Base-by-base conservation (phyloP, 2,888 invertebrate genomes). In the Epinotia bilunana region DNA sequence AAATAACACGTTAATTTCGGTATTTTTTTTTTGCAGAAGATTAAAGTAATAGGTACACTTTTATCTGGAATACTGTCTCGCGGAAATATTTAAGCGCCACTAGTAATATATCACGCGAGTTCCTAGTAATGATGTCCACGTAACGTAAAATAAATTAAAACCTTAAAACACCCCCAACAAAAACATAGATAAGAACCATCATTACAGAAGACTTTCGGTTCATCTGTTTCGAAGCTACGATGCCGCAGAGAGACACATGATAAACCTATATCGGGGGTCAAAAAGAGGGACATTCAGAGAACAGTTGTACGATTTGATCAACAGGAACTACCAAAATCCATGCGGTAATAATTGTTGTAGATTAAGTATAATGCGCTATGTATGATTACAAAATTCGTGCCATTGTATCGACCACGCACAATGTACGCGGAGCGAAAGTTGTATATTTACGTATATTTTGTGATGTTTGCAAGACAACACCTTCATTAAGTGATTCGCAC, bases 381-480 rank as follows among this genome's bases (percentile, higher is more conserved):
- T 81, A 83, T 81, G 79, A 84, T 84, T 89, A 91, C 90, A 91
- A 92, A 91, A 88, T 87, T 89, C 84, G 92, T 93, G 92, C 92
- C 92, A 92, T 93, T 89, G 86, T 85, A 84, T 86, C 86, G 84
- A 86, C 85, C 79, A 82, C 84, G 88, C 88, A 87, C 86, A 82
- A 80, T 84, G 80, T 86, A 83, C 80, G 81, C 78, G 80, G 74
- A 77, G 73, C 58, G 76, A 74, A 78, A 78, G 72, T 53, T 77
- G 65, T 76, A 76, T 77, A 74, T 76, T 70, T 69, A 76, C 67
- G 61, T 74, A 77, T 76, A 73, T 62, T 68, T 58, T 73, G 70
- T 76, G 70, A 70, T 73, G 76, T 73, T 63, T 58, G n/a, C 53
- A 55, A 55, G 18, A 74, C 55, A 55, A 55, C 23, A 74, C 55